Base-by-base conservation (phyloP, 2,113 vertebrate species). In the Todiramphus chloris region DNA sequence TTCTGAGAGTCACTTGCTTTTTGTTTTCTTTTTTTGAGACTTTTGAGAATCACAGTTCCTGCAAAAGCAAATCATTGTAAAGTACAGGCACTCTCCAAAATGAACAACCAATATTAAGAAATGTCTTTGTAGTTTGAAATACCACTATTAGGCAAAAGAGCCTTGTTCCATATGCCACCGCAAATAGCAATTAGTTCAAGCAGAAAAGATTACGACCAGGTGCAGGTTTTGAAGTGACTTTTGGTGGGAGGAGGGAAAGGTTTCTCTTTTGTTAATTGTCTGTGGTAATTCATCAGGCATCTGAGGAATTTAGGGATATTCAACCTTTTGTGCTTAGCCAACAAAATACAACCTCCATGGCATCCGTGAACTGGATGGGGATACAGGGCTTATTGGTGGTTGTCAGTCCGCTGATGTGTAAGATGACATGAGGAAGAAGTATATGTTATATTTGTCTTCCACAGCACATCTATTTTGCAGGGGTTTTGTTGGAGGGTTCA, bases 151-250 rank as follows among this genome's bases (percentile, higher is more conserved):
- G 69, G 64, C 55, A 69, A 80, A 95, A 69, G 72, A 96, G 13
- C 35, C 70, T 94, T 87, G 70, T 67, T 63, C 83, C 79, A 58
- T 86, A 63, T 70, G 58, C 83, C 74, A 84, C 78, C 53, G 58
- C 94, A 96, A 97, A 97, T 28, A 95, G 88, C 92, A 97, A 97
- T 98, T 97, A 98, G 94, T 96, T 98, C 95, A 94, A 97, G 91
- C 53, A 97, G 96, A 94, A 97, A 93, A 97, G 96, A 96, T 96
- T 91, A 92, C 2, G 50, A 85, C 94, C 98, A 98, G 98, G 97
- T 98, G 97, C 94, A 94, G 79, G 66, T 93, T 96, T 96, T 94
- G 96, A 97, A 97, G 94, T 90, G 82, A 94, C 79, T 85, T 89
- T 50, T 91, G 70, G 31, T 74, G 35, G 53, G 58, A 55, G 77